Evolutionary conservation across 92 coral and sea anemone genomes (phyloP), one percentile per base, ranked within the genome.

Genomic region (Diadumene lineata): DNA sequence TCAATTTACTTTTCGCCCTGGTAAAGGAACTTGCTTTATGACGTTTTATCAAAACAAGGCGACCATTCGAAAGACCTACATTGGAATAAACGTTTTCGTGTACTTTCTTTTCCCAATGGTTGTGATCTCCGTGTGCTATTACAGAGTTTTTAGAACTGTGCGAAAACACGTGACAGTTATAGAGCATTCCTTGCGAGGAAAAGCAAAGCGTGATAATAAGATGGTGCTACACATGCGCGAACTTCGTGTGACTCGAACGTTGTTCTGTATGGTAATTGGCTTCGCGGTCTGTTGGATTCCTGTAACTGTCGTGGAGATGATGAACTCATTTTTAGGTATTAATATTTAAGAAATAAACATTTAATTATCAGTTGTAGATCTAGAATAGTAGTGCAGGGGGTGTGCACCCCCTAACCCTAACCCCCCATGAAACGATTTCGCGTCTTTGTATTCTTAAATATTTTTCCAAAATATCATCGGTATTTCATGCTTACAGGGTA

Each of bases 201-300:
- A 13, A 38, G 6, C 48, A 6, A 38, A 38, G 7, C 48, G 48
- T 38, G 48, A 38, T 23, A 53, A 23, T 3, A 15, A 15, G 19
- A 21, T 16, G 58, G 58, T 23, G 21, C 18, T 21, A 53, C 56
- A 78, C 23, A 64, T 80, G 34, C 72, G 76, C 19, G 88, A 83
- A 64, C 17, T 83, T 10, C 78, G 73, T n/a, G 73, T 79, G 31
- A 84, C 89, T 1, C 56, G 78, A 58, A 64, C 67, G 30, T 72
- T 84, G 24, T 76, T 84, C 32, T 64, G 53, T 0, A 62, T 84
- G 60, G 77, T 79, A n/a, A 19, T 79, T 60, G 84, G 76, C 17
- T 84, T 84, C 34, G 48, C 60, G 1, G 9, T 79, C 43, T 79
- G 89, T 43, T 84, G 89, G 85, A 50, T 68, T 16, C 89, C 89